Evolutionary conservation across 2,888 invertebrate species (phyloP), one percentile per base, ranked within the genome.

Genomic region (Hirtodrosophila alboralis): DNA sequence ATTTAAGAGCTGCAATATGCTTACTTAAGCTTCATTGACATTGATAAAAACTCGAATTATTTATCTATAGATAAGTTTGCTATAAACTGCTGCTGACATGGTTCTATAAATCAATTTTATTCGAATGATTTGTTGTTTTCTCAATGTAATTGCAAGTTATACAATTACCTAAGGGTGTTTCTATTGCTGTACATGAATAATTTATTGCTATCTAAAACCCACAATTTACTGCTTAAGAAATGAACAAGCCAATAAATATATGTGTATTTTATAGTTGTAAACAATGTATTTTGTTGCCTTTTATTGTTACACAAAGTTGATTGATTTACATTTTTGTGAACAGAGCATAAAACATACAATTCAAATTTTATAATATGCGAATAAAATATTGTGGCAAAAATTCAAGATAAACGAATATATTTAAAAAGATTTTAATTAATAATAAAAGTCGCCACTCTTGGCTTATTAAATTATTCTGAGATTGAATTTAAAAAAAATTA

Each of bases 81-180:
- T 23, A 4, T 1, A 6, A 23, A 6, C 8, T 23, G 23, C 23
- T 8, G 2, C 2, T 23, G 8, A 23, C 23, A 7, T 8, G 10
- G 8, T 7, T 8, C 43, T n/a, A 51, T 57, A 57, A 57, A 57
- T 57, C 57, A 43, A 26, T 37, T 57, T 37, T 51, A 52, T 44
- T 57, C 18, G 43, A 43, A 57, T 44, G 43, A 51, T 36, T 52
- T 52, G 41, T 43, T 31, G 43, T 18, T 18, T n/a, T n/a, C n/a
- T n/a, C 51, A 30, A 30, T 43, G 57, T 57, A 51, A 57, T 57
- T 57, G 41, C 30, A 51, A 51, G 18, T 21, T 21, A 21, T 5
- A 21, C 18, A 44, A 41, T 16, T 34, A 27, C 34, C 26, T 37
- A 21, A 41, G 36, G 18, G 3, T 12, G 3, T 9, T 40, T 34